Base-by-base conservation (phyloP, 2,113 vertebrate species). In the Xenopus laevis region DNA sequence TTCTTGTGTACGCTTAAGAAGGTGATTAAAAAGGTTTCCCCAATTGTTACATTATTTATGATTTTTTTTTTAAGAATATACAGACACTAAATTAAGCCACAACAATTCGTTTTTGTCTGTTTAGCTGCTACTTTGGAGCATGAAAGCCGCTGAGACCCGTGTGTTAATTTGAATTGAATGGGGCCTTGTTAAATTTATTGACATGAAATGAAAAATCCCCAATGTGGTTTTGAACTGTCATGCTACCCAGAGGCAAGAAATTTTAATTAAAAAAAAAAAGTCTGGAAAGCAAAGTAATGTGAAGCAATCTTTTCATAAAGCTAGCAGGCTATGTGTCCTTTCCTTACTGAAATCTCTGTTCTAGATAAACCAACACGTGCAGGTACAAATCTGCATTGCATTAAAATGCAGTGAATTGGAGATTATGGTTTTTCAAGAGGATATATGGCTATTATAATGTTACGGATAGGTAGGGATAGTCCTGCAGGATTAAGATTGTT, bases 151-250 rank as follows among this genome's bases (percentile, higher is more conserved):
- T 60, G 79, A 30, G 65, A 71, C 27, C n/a, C 50, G 61, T 74
- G 74, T 79, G 65, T 79, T 82, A 79, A 82, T 81, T 75, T 80
- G 81, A 78, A 75, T 59, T n/a, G 74, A 84, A 82, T 81, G 74
- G 73, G 74, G 78, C 72, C 80, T 83, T 81, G 81, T 86, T 84
- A 83, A 79, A 83, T 82, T 83, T 83, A 85, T 79, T 83, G 83
- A 87, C 81, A 77, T 78, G 78, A 86, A 84, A 81, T 78, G 69
- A 72, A 1, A 80, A 77, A 81, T 85, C 80, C 82, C 81, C 73
- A 68, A 78, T 70, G 85, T 74, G 81, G 78, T 83, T 80, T 79
- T 81, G 79, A 84, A 74, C 69, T 68, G 79, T 79, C 70, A 68
- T 75, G 79, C 82, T 83, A 80, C 81, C 83, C 79, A 20, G 72